Evolutionary conservation across 2,888 invertebrate species (phyloP), one percentile per base, ranked within the genome.

Genomic region (Sphaerophoria taeniata): DNA sequence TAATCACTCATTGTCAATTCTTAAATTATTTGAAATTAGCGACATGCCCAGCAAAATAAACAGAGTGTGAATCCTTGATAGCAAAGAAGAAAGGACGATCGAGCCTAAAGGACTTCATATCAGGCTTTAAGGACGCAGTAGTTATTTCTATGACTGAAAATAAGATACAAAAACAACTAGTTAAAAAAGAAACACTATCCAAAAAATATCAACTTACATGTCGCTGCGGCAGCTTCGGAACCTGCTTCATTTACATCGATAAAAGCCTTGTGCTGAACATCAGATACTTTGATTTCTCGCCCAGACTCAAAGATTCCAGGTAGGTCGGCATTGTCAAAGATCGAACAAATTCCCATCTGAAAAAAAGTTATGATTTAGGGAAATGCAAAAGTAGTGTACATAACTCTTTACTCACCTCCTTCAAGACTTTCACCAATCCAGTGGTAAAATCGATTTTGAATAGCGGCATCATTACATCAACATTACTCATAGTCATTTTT

Each of bases 171-270:
- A 43, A 31, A 31, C 9, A 36, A 31, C 9, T 6, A 71, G 60
- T 24, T 65, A 24, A n/a, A n/a, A n/a, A n/a, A n/a, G 9, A 53
- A n/a, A 9, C 16, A 9, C 16, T 16, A 60, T 24, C 7, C 16
- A 43, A 0, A 7, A 7, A 24, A 53, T 9, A 39, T 45, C n/a
- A 45, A n/a, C 83, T 89, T 86, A 90, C 97, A 96, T 79, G 97
- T 96, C 49, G 96, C 96, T 0, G 97, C 97, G 14, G 97, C 96
- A 0, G 97, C 97, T 90, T 97, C 97, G 6, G 96, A 96, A 2
- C 97, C 97, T 90, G 97, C 96, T 90, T 98, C 97, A 90, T 97
- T 96, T 0, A 97, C 96, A 90, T 97, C 96, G 88, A 98, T 96
- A 90, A 96, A 97, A 0, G 97, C 96, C 90, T 97, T 97, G 90